These are phyloP conservation scores for Mimachlamys varia DNA, from an alignment of 2,888 invertebrate species.

Conservation along the genomic window DNA sequence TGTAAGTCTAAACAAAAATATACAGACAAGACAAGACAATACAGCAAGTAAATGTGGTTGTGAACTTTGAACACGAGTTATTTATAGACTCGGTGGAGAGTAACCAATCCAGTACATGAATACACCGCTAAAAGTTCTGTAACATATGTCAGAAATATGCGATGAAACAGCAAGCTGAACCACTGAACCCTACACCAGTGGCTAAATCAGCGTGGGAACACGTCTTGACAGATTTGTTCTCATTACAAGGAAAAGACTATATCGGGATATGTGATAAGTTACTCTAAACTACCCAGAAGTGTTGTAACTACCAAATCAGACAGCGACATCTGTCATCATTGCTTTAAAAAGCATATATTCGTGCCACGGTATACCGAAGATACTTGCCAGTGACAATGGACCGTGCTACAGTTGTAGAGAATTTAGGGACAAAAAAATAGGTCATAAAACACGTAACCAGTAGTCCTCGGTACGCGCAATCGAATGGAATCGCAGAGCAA, in stretches of 20 bases:
- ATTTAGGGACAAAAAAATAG: not conserved
- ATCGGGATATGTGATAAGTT: not conserved
- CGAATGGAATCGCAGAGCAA: not conserved
- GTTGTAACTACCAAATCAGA: not conserved
- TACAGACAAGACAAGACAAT: not conserved
- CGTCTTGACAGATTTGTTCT: conserved; percentile 10
- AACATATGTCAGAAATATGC: not conserved
- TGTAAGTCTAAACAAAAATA: conserved; percentile 12
- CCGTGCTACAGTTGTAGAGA: not conserved
- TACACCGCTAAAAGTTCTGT: no score
- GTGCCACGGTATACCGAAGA: not conserved
- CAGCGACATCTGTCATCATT: not conserved
- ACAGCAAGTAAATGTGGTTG: not conserved
- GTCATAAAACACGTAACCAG: not conserved
- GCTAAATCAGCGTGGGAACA: not conserved
- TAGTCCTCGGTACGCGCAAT: not conserved
- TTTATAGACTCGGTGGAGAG: conserved; percentile 1
- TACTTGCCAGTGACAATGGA: not conserved
- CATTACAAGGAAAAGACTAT: not conserved
- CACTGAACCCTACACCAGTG: conserved; percentile 13
- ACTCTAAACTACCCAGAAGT: not conserved
- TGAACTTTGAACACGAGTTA: not conserved
- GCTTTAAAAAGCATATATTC: conserved; percentile 15
- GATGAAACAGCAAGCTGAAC: conserved; percentile 17
- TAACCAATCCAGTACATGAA: no score